Evolutionary conservation across 1,140 invertebrate species (phyloP).

Genomic region (Calosoma granatense): DNA sequence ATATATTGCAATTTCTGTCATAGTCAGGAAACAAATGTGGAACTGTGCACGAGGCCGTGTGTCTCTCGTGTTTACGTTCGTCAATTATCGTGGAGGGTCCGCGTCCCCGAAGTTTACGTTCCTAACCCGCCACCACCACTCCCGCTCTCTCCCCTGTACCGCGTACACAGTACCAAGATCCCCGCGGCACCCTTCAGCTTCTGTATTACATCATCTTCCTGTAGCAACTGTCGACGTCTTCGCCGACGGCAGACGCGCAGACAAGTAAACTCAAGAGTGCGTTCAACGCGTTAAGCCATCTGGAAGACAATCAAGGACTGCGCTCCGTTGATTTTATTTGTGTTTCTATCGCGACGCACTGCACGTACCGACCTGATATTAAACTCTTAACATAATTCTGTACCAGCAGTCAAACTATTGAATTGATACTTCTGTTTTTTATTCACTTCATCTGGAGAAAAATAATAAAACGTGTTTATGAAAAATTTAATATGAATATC

Average conservation of each 20-base stretch:
- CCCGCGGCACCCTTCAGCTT: no score
- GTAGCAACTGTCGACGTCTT: neutral
- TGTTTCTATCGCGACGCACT: neutral
- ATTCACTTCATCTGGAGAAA: no score
- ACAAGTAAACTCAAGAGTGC: neutral
- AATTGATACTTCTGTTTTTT: no score
- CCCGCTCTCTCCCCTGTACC: neutral
- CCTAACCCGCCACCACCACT: no score
- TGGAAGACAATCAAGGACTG: neutral
- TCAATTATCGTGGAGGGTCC: neutral
- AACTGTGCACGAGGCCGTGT: neutral
- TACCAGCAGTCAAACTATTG: no score
- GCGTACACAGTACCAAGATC: no score
- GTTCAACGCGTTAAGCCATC: neutral
- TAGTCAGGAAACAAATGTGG: neutral
- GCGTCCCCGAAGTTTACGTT: no score
- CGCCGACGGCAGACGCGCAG: neutral
- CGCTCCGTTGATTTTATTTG: neutral
- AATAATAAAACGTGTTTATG: no score
- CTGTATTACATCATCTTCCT: neutral
- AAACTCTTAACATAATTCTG: neutral
- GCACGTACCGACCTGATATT: neutral
- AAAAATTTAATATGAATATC: no score
- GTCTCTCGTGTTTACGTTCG: neutral
- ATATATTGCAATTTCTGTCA: neutral